These are phyloP conservation scores for Balanococcus diminutus DNA, from an alignment of 2,888 invertebrate genomes.

Conservation along the genomic window DNA sequence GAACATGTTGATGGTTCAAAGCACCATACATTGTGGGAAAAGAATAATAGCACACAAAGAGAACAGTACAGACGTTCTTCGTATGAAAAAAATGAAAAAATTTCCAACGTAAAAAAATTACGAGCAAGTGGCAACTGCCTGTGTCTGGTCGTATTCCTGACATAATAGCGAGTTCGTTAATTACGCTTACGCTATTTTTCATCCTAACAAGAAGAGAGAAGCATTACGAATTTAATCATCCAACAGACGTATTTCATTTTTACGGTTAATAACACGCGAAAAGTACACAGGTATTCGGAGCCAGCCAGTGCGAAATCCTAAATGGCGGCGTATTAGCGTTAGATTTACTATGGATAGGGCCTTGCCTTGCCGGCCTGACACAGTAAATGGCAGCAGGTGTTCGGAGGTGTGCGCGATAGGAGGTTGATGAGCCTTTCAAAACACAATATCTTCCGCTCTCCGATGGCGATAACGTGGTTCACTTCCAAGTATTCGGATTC, in stretches of 20 bases:
- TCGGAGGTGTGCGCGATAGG: neutral
- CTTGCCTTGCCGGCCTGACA: neutral
- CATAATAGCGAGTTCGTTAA: slow-evolving; percentile 3
- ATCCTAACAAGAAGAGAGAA: slow-evolving; percentile 2
- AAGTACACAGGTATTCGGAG: neutral
- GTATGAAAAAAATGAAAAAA: neutral
- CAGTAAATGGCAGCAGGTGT: neutral
- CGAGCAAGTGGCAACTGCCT: neutral
- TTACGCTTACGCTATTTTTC: slow-evolving; percentile 11
- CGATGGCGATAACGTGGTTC: neutral
- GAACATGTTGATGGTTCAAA: neutral
- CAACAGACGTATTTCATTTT: slow-evolving; percentile 1
- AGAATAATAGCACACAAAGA: neutral
- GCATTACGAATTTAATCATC: slow-evolving; percentile 20
- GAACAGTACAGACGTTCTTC: neutral
- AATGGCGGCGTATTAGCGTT: neutral
- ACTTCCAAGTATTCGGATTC: neutral
- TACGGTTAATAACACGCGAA: neutral
- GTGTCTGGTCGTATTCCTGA: too few relatives aligned
- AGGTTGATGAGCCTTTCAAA: slow-evolving; percentile 9
- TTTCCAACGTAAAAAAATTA: neutral
- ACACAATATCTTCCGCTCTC: neutral
- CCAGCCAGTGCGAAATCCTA: neutral
- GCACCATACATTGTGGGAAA: neutral
- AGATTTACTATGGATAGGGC: neutral